Base-by-base conservation (phyloP, 2,888 invertebrate species). In the Drosophila merina region DNA sequence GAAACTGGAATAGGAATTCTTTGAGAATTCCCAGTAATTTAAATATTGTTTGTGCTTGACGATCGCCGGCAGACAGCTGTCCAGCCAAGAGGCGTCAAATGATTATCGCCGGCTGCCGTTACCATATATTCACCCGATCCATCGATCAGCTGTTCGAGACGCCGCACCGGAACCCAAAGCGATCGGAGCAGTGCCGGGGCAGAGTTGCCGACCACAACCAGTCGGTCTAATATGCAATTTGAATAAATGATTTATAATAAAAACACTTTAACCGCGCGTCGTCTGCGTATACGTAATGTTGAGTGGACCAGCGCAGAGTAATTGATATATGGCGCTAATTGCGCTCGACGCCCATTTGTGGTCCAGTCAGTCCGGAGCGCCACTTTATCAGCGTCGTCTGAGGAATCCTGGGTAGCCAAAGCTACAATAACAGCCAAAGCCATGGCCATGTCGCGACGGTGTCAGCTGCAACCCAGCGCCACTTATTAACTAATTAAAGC, bases 231-330 rank as follows among this genome's bases (percentile, higher is more conserved):
- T 86, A 69, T 77, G 74, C 57, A 80, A 88, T 88, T 88, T 89
- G 75, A 85, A 87, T 88, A 85, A 83, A 88, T 89, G 85, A 89
- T 88, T 88, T 85, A 86, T 88, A 87, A 79, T 89, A 77, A 83
- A 89, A 83, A 79, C 78, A 89, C 75, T 76, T 80, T 77, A 72
- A 72, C 70, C 73, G 67, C 68, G 76, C 72, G 69, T 71, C 67
- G 73, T 51, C 60, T 69, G 49, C 59, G 73, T 60, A 70, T 67
- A 52, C 59, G 57, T 62, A 72, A 71, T 74, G 75, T 58, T 49
- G 47, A 68, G 47, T 49, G 59, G 60, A 77, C 64, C 54, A 71
- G 50, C 52, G 72, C 66, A 63, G 33, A 76, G 86, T 85, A 88
- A 87, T 83, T 87, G 86, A 87, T 86, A 86, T 88, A 87, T 82